Percentiles rank a stretch among this genome's conserved stretches.
phyloP scores from a whole-genome alignment of 1,140 invertebrate genomes.

The Ephestia elutella region DNA sequence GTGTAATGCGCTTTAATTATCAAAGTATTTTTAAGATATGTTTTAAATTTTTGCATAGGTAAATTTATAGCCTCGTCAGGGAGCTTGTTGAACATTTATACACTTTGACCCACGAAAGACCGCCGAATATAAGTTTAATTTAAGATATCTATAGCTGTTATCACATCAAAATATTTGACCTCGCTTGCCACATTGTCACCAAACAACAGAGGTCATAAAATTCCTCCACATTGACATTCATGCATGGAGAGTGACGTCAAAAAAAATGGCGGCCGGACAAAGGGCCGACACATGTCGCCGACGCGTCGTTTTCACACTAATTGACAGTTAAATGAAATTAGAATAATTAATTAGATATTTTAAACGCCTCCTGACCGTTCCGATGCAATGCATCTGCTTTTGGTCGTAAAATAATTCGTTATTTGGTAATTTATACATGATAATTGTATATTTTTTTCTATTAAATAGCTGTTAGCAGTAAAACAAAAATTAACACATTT shows the following conservation, averaged over 20 bases:
- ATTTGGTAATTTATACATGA: too few species aligned
- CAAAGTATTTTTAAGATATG: too few species aligned
- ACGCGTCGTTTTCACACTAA: conserved; percentile 21
- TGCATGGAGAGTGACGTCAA: not conserved
- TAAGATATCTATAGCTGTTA: not conserved
- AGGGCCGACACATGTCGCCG: conserved; percentile 18
- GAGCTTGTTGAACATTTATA: too few species aligned
- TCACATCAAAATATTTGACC: not conserved
- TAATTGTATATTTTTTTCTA: too few species aligned
- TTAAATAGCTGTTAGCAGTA: too few species aligned
- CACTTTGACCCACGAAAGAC: too few species aligned
- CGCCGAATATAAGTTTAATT: too few species aligned
- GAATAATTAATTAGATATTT: conserved; percentile 5
- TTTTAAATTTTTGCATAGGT: too few species aligned
- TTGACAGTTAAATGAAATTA: conserved; percentile 19
- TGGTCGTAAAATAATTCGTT: not conserved
- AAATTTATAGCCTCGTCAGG: too few species aligned
- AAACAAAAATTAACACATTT: too few species aligned
- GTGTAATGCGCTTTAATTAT: too few species aligned
- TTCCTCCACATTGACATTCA: conserved; percentile 1
- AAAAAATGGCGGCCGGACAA: conserved; percentile 18
- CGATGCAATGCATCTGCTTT: not conserved
- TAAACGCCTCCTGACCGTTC: not conserved
- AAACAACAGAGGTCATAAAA: not conserved
- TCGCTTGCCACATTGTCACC: not conserved